Evolutionary conservation across 2,113 vertebrate genomes (phyloP), one percentile per base, ranked within the genome.

Genomic region (Boulengeromyrus knoepffleri): DNA sequence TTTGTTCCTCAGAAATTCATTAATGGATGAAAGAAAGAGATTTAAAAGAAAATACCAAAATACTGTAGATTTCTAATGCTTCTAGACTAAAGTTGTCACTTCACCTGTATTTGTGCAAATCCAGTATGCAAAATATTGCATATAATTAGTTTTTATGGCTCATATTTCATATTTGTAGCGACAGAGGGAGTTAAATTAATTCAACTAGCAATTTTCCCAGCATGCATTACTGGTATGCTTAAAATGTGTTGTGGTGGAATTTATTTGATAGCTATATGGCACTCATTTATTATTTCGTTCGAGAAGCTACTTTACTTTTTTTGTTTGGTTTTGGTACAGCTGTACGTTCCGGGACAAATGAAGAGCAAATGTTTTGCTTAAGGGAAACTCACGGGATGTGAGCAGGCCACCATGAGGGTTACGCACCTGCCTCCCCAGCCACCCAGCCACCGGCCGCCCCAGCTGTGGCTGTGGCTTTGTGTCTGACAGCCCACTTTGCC

Each of bases 261-360:
- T 49, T 53, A 53, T 53, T 87, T 87, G n/a, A 85, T 2, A 47
- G 83, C 45, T 85, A 47, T 85, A 47, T 87, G 12, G 85, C 12
- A 53, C 85, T 50, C 91, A 92, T 91, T 91, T 92, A 89, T 88
- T 90, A 86, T 88, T 21, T 27, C 10, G 12, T 86, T n/a, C 24
- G 13, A 86, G 84, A 47, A 24, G 46, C 83, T 31, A 31, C 13
- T 86, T 86, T 47, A 49, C 24, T 49, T 42, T 42, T 77, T 42
- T 42, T 42, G 74, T 42, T 39, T 39, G n/a, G 42, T 42, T 77
- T 39, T 6, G 31, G 70, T 47, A 84, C 42, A 84, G 80, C 80
- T 47, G 80, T 21, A 45, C 1, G 6, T 84, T 84, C 80, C 8
- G 19, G 83, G 6, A 85, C 7, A 46, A 47, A 21, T 85, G 21